Base-by-base conservation (phyloP, 1,140 invertebrate species). In the Heliothis subflexa region DNA sequence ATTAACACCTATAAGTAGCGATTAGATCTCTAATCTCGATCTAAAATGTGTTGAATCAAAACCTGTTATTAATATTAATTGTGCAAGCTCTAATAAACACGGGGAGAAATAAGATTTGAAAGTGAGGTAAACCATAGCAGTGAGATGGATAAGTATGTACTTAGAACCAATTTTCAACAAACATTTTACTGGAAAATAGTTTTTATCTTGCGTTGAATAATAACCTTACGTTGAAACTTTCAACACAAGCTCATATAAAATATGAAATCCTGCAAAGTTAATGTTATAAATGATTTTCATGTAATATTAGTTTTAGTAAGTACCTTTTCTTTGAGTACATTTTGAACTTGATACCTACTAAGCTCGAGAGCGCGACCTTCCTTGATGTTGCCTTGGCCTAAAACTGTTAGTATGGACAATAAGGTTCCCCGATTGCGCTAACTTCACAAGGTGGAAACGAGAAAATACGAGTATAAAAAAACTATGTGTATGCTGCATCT, bases 341-440 rank as follows among this genome's bases (percentile, higher is more conserved):
- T 50, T 50, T 50, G 49, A 33, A 33, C 33, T 33, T 33, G 33
- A 33, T 33, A 33, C 33, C n/a, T n/a, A n/a, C 3, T 18, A 5
- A 18, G 40, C 45, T 64, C 40, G 18, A 64, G 40, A 33, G 61
- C 9, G n/a, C 40, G 61, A 47, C 61, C 33, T 64, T 64, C 7
- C 40, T 45, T 47, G 33, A 33, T 45, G 33, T 21, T 47, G 45
- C 61, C 61, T 64, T 64, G 61, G 33, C 61, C 61, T 16, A 64
- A 47, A 64, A 47, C 10, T 11, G 55, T 18, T 25, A 5, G 61
- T n/a, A 40, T 18, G 61, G 40, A 47, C 40, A 64, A 47, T 47
- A 47, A 47, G 5, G 33, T 47, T 64, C 16, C n/a, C 47, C 18
- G n/a, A 47, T 33, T 12, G 33, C 16, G n/a, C 33, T 12, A 45